Percentiles rank a stretch among this genome's conserved stretches.
These are phyloP conservation scores for Oscheius sp. DNA, from an alignment of 2,888 invertebrate species.

Conservation along the genomic window DNA sequence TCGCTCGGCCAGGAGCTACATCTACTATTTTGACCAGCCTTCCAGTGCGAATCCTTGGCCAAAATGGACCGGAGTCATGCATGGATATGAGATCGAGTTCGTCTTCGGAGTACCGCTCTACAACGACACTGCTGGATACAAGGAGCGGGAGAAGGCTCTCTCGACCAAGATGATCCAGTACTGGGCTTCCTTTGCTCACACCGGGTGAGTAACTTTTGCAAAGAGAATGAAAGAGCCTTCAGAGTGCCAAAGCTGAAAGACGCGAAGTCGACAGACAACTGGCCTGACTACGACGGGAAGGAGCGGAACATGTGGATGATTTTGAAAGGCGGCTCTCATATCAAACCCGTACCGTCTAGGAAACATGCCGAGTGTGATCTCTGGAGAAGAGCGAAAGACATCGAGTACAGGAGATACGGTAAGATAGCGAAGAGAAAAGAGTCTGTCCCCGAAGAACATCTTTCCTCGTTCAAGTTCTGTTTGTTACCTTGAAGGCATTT, in stretches of 20 bases:
- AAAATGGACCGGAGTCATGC: constrained; percentile 83
- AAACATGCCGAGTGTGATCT: constrained; percentile 65
- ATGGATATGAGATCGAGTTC: constrained; percentile 97
- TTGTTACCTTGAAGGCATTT: background rate
- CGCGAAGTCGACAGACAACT: constrained; percentile 50
- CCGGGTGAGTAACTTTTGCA: constrained; percentile 56
- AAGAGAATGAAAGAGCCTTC: background rate
- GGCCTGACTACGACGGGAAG: constrained; percentile 67
- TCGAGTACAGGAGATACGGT: constrained; percentile 71
- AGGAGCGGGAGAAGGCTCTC: constrained; percentile 52
- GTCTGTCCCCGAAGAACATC: background rate
- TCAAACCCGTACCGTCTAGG: constrained; percentile 56
- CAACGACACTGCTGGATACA: constrained; percentile 67
- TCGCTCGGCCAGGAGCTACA: constrained; percentile 63
- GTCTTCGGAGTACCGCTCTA: constrained; percentile 90
- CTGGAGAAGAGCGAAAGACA: constrained; percentile 68
- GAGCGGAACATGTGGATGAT: constrained; percentile 68
- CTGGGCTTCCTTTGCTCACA: constrained; percentile 68
- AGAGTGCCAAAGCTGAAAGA: constrained; percentile 54
- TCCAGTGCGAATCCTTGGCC: constrained; percentile 73
- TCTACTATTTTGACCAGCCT: constrained; percentile 72
- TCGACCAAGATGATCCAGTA: constrained; percentile 69
- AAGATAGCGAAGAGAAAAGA: constrained; percentile 33
- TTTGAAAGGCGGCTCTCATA: constrained; percentile 64
- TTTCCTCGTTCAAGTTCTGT: background rate